Percentiles rank a stretch among this genome's conserved stretches.
phyloP scores from a whole-genome alignment of 2,797 vertebrate species.

The Scyliorhinus canicula region DNA sequence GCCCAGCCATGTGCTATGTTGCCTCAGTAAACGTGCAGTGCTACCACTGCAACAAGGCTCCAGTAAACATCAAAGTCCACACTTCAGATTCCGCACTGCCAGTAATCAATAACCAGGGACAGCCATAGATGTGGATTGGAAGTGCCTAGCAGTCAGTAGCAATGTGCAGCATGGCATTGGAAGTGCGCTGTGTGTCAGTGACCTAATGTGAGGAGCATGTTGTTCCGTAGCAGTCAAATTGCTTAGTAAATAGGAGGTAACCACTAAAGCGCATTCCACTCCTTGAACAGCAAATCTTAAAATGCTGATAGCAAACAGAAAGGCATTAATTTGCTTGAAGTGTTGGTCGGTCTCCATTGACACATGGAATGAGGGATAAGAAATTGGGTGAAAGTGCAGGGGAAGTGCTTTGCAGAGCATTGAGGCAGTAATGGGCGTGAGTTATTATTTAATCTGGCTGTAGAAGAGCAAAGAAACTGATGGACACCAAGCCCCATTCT shows the following conservation, averaged over 20 bases:
- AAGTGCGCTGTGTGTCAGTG: background rate
- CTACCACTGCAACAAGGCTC: background rate
- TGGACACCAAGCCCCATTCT: background rate
- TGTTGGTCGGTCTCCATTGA: background rate
- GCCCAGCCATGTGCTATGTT: background rate
- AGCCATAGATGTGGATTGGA: background rate
- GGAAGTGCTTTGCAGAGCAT: background rate
- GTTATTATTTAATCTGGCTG: background rate
- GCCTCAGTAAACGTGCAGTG: background rate
- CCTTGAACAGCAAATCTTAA: background rate
- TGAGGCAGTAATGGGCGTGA: background rate
- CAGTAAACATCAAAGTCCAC: conserved; percentile 7
- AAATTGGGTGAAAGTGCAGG: background rate
- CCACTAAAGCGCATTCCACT: background rate
- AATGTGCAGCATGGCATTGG: background rate
- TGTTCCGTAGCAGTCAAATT: background rate
- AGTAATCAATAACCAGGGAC: background rate
- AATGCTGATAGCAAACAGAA: background rate
- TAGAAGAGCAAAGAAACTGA: background rate
- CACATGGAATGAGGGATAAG: background rate
- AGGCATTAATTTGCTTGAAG: background rate
- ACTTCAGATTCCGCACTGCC: background rate
- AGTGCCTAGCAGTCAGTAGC: background rate
- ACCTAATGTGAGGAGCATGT: background rate
- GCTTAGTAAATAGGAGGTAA: background rate